A percentile compares a stretch with the other conserved stretches of the same genome.
These are phyloP conservation scores for Poeciliopsis retropinna DNA, from an alignment of 2,113 vertebrate genomes.

Conservation along the genomic window DNA sequence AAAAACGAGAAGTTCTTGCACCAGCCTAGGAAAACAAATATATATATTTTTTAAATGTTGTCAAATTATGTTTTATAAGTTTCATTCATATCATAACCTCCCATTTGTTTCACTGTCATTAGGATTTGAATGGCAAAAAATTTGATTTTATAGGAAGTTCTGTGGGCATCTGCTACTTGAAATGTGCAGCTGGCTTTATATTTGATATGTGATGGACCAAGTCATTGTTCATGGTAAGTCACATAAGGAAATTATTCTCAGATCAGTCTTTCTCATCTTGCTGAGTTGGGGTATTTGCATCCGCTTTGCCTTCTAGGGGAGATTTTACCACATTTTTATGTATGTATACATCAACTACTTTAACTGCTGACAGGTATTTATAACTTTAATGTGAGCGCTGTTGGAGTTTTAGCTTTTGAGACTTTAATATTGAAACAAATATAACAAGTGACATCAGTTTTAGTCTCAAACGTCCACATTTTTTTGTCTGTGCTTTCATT, in stretches of 20 bases:
- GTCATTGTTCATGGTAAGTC: slow-evolving; percentile 53
- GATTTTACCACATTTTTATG: slow-evolving; percentile 7
- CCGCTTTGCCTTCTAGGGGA: slow-evolving; percentile 75
- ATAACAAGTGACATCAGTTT: neutral
- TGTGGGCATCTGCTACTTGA: neutral
- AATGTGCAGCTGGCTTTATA: slow-evolving; percentile 15
- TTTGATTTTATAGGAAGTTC: neutral
- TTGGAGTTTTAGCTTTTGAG: neutral
- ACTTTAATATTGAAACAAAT: neutral
- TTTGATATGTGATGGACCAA: slow-evolving; percentile 38
- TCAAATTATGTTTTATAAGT: slow-evolving; percentile 1
- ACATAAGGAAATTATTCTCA: slow-evolving; percentile 62
- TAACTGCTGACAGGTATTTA: neutral
- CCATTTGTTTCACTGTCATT: neutral
- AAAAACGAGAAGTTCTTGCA: slow-evolving; percentile 42
- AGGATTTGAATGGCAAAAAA: neutral
- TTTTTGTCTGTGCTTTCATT: neutral
- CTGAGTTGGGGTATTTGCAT: slow-evolving; percentile 76
- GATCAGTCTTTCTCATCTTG: slow-evolving; percentile 63
- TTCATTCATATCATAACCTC: neutral
- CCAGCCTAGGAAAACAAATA: slow-evolving; percentile 43
- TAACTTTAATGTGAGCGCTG: neutral
- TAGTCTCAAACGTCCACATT: neutral
- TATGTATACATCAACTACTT: neutral
- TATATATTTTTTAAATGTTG: slow-evolving; percentile 42